Evolutionary conservation across 2,888 invertebrate genomes (phyloP).

Genomic region (Leptopterna dolabrata): DNA sequence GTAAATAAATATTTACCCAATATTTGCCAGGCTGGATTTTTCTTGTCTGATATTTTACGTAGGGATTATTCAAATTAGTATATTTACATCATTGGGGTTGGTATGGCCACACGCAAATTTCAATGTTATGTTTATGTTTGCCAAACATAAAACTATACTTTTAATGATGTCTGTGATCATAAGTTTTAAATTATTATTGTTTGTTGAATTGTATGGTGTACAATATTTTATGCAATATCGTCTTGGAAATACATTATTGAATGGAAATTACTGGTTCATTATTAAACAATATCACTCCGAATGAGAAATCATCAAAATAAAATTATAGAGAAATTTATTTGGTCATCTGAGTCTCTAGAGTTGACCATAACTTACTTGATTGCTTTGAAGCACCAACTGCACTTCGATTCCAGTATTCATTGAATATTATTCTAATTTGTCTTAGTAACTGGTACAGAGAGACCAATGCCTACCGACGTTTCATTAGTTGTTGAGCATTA

Average conservation of each 20-base stretch:
- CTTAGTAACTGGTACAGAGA: no score
- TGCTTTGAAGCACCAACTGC: no score
- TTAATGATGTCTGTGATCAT: conserved; percentile 31
- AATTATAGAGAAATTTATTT: no score
- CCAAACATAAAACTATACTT: not conserved
- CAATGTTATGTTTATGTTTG: not conserved
- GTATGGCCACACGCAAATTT: not conserved
- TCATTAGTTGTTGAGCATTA: no score
- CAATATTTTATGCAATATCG: not conserved
- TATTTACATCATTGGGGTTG: not conserved
- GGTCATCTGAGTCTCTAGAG: no score
- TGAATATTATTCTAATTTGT: no score
- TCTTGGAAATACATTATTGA: not conserved
- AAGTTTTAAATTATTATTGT: conserved; percentile 21
- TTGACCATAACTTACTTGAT: no score
- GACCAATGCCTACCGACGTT: no score
- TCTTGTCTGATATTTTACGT: not conserved
- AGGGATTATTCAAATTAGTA: not conserved
- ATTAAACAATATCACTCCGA: no score
- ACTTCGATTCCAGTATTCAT: no score
- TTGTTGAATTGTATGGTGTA: not conserved
- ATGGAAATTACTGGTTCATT: not conserved
- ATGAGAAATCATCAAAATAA: no score
- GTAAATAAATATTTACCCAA: not conserved
- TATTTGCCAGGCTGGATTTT: not conserved